phyloP scores from a whole-genome alignment of 2,888 invertebrate species.

The Ormyrus rosae region DNA sequence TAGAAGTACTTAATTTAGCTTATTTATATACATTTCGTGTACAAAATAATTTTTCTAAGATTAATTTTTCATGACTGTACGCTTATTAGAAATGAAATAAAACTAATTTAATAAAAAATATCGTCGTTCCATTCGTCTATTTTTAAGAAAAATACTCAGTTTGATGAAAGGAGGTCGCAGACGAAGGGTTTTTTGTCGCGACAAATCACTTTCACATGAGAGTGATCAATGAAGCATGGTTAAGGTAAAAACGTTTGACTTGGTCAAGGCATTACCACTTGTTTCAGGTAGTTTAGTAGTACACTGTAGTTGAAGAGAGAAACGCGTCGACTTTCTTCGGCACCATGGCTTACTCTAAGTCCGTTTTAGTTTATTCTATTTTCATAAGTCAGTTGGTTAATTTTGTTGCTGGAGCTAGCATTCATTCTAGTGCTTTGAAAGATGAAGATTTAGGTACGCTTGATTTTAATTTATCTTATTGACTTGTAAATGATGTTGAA shows the following conservation, averaged over 20 bases:
- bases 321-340: slow-evolving; percentile 18
- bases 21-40: slow-evolving; percentile 38
- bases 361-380: slow-evolving; percentile 9
- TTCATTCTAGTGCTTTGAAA: background rate
- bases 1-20: slow-evolving; percentile 33
- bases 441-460: slow-evolving; percentile 22
- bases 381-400: slow-evolving; percentile 9
- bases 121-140: background rate
- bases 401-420: slow-evolving; percentile 19
- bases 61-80: slow-evolving; percentile 33
- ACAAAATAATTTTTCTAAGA: slow-evolving; percentile 38
- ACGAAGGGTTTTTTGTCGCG: slow-evolving; percentile 36
- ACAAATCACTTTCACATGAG: slow-evolving; percentile 63
- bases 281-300: slow-evolving; percentile 34
- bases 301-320: background rate
- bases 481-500: background rate
- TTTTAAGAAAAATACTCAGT: slow-evolving; percentile 6
- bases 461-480: too few relatives aligned
- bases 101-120: slow-evolving; percentile 14
- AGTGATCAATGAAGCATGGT: slow-evolving; percentile 61
- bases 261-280: slow-evolving; percentile 18
- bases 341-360: slow-evolving; percentile 3
- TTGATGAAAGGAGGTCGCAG: slow-evolving; percentile 42
- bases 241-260: slow-evolving; percentile 53
- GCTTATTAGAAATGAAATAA: slow-evolving; percentile 44